A percentile compares a stretch with the other conserved stretches of the same genome.
Evolutionary conservation across 64 coral and sea anemone genomes (phyloP).

Genomic region (Acropora tenuis): DNA sequence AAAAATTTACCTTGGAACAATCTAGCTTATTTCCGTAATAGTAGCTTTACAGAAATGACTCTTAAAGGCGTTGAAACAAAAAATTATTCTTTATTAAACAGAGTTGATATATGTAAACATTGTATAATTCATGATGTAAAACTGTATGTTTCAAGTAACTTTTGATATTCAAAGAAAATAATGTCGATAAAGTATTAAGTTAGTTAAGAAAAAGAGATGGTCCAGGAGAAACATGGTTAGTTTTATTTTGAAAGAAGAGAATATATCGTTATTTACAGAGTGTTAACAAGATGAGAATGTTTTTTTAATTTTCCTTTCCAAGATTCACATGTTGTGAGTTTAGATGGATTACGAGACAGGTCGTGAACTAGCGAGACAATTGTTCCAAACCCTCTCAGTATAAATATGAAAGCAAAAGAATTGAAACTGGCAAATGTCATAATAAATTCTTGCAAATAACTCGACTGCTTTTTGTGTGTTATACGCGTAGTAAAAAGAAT

Average conservation of each 20-base stretch:
- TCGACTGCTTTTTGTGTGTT: background rate
- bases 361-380: slow-evolving; percentile 19
- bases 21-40: no score
- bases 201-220: background rate
- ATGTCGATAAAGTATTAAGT: background rate
- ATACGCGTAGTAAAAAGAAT: background rate
- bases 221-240: background rate
- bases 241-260: slow-evolving; percentile 40
- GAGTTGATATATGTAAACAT: slow-evolving; percentile 36
- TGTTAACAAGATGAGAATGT: background rate
- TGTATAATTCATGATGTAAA: slow-evolving; percentile 9
- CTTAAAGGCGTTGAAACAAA: no score
- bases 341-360: slow-evolving; percentile 1
- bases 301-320: background rate
- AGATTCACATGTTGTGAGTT: background rate
- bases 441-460: background rate
- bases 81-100: slow-evolving; percentile 14
- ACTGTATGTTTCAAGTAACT: slow-evolving; percentile 28
- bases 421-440: background rate
- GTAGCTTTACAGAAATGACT: no score
- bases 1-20: no score
- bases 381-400: slow-evolving; percentile 12
- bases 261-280: slow-evolving; percentile 35
- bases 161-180: slow-evolving; percentile 52
- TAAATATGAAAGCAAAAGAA: background rate